phyloP scores from a whole-genome alignment of 2,113 vertebrate genomes.

The Mormoops blainvillei region DNA sequence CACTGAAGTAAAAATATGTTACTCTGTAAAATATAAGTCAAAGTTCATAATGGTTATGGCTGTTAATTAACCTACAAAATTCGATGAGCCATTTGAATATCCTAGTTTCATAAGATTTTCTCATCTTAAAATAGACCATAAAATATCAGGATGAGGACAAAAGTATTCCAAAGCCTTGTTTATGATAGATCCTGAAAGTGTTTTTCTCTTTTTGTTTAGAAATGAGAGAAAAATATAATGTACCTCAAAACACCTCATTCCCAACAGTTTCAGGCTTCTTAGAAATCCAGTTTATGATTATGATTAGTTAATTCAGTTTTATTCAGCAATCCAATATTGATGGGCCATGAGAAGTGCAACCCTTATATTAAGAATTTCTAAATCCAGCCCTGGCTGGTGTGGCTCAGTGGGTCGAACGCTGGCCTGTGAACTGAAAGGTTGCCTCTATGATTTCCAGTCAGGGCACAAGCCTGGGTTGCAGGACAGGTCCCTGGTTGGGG shows the following conservation, averaged over 20 bases:
- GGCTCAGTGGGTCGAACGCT: no score
- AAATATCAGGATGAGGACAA: not conserved
- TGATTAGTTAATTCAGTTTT: not conserved
- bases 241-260: not conserved
- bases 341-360: not conserved
- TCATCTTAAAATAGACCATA: constrained; percentile 52
- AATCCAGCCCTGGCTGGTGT: not conserved
- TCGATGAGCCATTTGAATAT: constrained; percentile 60
- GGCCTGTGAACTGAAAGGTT: no score
- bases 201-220: not conserved
- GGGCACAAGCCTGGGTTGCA: no score
- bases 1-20: constrained; percentile 65
- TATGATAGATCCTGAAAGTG: not conserved
- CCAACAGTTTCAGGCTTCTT: not conserved
- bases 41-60: constrained; percentile 70
- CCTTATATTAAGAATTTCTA: not conserved
- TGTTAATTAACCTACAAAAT: constrained; percentile 79
- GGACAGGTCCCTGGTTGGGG: no score
- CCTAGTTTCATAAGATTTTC: constrained; percentile 72
- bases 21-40: constrained; percentile 74
- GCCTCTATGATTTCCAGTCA: no score
- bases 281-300: not conserved
- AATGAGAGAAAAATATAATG: not conserved
- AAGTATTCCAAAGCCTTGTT: not conserved
- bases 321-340: not conserved